Conservation (phyloP, 1,140 invertebrate genomes). For the Sycophila sp. region DNA sequence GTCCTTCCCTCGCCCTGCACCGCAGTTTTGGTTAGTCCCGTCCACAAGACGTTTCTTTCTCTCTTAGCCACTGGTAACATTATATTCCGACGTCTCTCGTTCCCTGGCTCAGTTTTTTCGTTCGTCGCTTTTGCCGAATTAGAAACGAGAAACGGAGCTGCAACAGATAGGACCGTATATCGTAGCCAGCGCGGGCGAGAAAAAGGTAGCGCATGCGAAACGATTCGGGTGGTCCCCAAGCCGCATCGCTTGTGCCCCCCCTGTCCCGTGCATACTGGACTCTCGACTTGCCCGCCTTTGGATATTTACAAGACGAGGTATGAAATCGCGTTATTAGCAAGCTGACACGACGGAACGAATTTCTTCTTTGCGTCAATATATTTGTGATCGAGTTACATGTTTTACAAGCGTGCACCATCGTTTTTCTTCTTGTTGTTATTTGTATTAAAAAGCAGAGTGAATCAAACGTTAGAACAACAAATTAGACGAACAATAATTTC, state of each 20-base stretch:
- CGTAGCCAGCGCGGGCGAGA: neutral
- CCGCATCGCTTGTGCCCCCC: neutral
- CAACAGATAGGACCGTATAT: neutral
- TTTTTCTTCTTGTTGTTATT: too few species aligned
- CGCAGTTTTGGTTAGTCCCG: neutral
- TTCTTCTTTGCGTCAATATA: constrained; percentile 2
- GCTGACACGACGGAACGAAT: constrained; percentile 25
- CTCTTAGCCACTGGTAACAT: constrained; percentile 40
- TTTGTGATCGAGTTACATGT: constrained; percentile 17
- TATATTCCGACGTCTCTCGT: constrained; percentile 41
- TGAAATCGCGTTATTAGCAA: constrained; percentile 29
- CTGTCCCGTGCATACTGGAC: neutral
- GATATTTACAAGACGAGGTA: constrained; percentile 25
- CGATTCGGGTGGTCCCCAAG: constrained; percentile 20
- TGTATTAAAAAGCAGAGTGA: too few species aligned
- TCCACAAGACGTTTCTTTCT: too few species aligned
- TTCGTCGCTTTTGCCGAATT: constrained; percentile 50
- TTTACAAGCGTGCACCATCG: neutral
- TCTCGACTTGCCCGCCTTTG: too few species aligned
- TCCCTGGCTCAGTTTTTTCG: constrained; percentile 37
- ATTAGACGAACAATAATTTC: too few species aligned
- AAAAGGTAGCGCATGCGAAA: neutral
- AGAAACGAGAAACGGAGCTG: constrained; percentile 44
- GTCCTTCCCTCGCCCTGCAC: neutral
- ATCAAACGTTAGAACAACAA: too few species aligned